phyloP scores from a whole-genome alignment of 2,888 invertebrate species.

The Oxycera nigricornis region DNA sequence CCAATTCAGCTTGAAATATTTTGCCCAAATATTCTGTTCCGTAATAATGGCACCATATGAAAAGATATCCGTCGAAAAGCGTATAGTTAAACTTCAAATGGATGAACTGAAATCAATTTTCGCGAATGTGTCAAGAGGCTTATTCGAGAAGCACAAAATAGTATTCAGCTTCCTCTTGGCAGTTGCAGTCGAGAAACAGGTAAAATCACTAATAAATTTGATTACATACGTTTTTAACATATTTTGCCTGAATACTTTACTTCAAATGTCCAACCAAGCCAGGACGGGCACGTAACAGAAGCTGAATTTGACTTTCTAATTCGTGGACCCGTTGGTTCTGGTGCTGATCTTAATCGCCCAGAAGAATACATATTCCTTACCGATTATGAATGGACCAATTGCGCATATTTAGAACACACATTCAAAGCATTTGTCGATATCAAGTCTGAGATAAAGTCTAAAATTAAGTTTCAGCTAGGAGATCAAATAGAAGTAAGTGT shows the following conservation, averaged over 20 bases:
- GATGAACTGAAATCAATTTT: constrained; percentile 85
- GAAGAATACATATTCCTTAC: constrained; percentile 61
- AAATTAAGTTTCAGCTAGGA: constrained; percentile 68
- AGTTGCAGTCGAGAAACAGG: constrained; percentile 73
- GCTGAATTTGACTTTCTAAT: constrained; percentile 81
- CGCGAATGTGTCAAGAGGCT: constrained; percentile 85
- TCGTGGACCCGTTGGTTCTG: constrained; percentile 73
- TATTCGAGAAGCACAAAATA: constrained; percentile 90
- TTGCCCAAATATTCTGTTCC: constrained; percentile 77
- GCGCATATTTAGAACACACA: constrained; percentile 68
- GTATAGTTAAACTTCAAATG: constrained; percentile 73
- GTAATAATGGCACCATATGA: constrained; percentile 82
- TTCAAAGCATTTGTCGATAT: constrained; percentile 67
- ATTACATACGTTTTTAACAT: too few relatives aligned
- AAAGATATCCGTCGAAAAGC: constrained; percentile 68
- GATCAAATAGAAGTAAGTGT: constrained; percentile 63
- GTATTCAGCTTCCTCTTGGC: constrained; percentile 87
- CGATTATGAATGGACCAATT: constrained; percentile 74
- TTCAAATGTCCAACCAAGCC: too few relatives aligned
- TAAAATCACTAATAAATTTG: too few relatives aligned
- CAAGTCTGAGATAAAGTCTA: constrained; percentile 64
- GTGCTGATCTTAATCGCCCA: constrained; percentile 68
- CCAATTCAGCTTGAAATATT: constrained; percentile 92
- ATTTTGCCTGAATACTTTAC: too few relatives aligned
- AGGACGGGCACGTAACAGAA: constrained; percentile 66